Evolutionary conservation across 53 echinoderm and acorn worm species (phyloP), one percentile per base, ranked within the genome.

Genomic region (Stichopus horrens): DNA sequence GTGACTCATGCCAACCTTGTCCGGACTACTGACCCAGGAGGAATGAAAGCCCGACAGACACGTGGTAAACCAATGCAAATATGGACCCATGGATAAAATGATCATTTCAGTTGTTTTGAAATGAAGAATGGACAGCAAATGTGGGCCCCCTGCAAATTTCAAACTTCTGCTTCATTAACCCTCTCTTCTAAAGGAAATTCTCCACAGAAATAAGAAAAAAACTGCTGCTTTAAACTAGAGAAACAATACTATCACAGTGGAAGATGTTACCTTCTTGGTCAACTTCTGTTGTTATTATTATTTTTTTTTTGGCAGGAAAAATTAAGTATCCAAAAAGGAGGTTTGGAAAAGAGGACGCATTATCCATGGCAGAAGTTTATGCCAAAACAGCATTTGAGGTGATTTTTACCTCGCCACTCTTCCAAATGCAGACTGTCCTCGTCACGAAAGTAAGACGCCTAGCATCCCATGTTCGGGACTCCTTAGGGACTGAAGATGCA

Each of bases 271-370:
- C 3, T 66, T 3, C 11, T 18, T 1, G 11, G 11, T 66, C 18
- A 66, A 66, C 67, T 66, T 66, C 11, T 66, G 11, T 4, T 66
- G 3, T 14, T 11, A 11, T 1, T 37, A 1, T 37, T 37, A 1
- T 75, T 4, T 23, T 7, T 76, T 77, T 51, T 52, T 6, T 77
- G 7, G 10, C 77, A 77, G 77, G 51, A 8, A 11, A 52, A 11
- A 77, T 77, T 53, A 77, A 77, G 77, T 77, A 77, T 51, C 77
- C 77, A 23, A 77, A 77, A 77, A 77, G 77, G 7, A 23, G 77
- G 23, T 77, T 8, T 51, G 52, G 52, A 4, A 77, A 77, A 77
- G 23, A 77, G 21, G 77, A 77, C 37, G 77, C 77, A 77, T 21
- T 51, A 13, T 23, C 52, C 6, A 37, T 6, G 8, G 77, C 77